Percentiles rank a stretch among this genome's conserved stretches.
phyloP scores from a whole-genome alignment of 2,797 vertebrate genomes.

The Neosalanx taihuensis region DNA sequence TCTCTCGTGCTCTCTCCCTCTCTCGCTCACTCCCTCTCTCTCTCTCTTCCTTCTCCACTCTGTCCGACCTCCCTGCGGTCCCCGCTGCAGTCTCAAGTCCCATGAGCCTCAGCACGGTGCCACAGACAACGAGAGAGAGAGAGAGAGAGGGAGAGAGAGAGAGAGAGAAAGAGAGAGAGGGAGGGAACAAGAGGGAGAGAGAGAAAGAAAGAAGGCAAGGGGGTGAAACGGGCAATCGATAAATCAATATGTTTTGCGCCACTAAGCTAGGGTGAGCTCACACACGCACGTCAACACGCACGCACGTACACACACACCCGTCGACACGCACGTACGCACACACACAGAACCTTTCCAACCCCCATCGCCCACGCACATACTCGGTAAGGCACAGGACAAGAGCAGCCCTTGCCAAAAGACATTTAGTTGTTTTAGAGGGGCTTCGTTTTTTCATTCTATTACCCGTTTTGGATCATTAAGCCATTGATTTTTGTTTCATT shows the following conservation, averaged over 20 bases:
- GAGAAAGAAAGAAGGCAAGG: constrained; percentile 56
- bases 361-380: constrained; percentile 12
- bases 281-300: constrained; percentile 56
- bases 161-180: constrained; percentile 60
- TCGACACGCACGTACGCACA: constrained; percentile 22
- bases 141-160: constrained; percentile 34
- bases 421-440: constrained; percentile 78
- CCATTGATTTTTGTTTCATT: constrained; percentile 81
- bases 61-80: constrained; percentile 47
- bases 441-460: constrained; percentile 75
- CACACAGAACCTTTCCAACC: not conserved
- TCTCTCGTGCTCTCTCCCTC: no score
- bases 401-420: constrained; percentile 76
- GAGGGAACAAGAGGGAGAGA: constrained; percentile 54
- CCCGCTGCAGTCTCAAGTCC: constrained; percentile 58
- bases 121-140: not conserved
- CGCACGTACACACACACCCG: constrained; percentile 50
- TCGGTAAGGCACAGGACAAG: constrained; percentile 48
- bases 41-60: not conserved
- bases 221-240: constrained; percentile 75
- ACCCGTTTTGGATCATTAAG: constrained; percentile 84
- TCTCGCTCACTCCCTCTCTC: no score
- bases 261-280: constrained; percentile 72
- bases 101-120: constrained; percentile 59
- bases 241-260: constrained; percentile 80